These are phyloP conservation scores for Acleris laterana DNA, from an alignment of 2,888 invertebrate species.

Conservation along the genomic window DNA sequence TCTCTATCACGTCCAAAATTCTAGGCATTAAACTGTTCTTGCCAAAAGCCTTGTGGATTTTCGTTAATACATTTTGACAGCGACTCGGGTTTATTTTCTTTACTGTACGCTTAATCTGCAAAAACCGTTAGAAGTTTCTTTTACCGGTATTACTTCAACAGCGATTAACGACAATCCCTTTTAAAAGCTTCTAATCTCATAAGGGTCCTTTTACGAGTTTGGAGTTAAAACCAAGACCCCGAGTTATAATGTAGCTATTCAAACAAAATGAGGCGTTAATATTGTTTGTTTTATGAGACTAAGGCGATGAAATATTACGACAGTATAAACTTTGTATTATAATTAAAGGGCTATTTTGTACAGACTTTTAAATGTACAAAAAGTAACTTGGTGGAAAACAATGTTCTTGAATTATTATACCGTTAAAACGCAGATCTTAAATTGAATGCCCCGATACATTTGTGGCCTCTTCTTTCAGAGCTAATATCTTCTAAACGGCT, in stretches of 20 bases:
- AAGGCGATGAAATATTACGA: constrained; percentile 2
- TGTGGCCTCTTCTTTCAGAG: too few relatives aligned
- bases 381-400: not conserved
- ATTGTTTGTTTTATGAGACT: not conserved
- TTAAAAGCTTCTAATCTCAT: constrained; percentile 6
- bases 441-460: too few relatives aligned
- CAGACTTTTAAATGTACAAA: not conserved
- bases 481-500: too few relatives aligned
- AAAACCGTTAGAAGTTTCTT: too few relatives aligned
- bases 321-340: constrained; percentile 4
- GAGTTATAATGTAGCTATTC: constrained; percentile 2
- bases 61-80: too few relatives aligned
- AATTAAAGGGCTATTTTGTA: not conserved
- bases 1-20: too few relatives aligned
- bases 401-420: not conserved
- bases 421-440: not conserved
- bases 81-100: too few relatives aligned
- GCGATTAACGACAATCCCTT: too few relatives aligned
- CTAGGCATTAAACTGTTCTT: too few relatives aligned
- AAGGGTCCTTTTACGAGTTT: not conserved
- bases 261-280: constrained; percentile 4
- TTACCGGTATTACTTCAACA: too few relatives aligned
- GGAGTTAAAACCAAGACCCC: not conserved
- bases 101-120: too few relatives aligned
- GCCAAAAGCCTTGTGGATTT: too few relatives aligned